Evolutionary conservation across 2,888 invertebrate species (phyloP).

Genomic region (Sminthurides aquaticus): DNA sequence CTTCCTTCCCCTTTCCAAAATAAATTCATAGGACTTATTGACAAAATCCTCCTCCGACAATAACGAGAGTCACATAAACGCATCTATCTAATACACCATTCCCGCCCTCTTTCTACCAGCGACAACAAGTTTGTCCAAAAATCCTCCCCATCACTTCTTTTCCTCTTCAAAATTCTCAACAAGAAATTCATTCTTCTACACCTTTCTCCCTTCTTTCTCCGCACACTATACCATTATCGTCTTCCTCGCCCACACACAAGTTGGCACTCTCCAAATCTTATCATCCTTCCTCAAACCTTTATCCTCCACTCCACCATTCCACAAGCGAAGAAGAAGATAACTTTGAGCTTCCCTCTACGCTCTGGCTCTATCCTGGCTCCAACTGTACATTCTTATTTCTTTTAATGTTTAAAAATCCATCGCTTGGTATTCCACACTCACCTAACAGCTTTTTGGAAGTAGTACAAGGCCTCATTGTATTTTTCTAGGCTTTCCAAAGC

Average conservation of each 20-base stretch:
- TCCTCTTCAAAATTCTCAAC: background rate
- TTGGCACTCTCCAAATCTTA: background rate
- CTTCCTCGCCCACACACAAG: background rate
- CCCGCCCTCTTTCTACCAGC: background rate
- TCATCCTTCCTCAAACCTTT: background rate
- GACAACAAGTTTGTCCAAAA: background rate
- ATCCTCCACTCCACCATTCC: background rate
- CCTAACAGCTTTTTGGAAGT: slow-evolving; percentile 83
- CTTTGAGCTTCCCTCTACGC: no score
- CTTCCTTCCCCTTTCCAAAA: no score
- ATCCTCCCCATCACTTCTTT: background rate
- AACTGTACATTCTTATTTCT: no score
- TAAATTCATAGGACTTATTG: background rate
- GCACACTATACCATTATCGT: background rate
- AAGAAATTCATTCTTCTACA: background rate
- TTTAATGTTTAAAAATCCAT: background rate
- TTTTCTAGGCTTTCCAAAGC: slow-evolving; percentile 72
- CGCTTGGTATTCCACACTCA: slow-evolving; percentile 41
- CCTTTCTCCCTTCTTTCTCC: background rate
- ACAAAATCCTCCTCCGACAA: background rate
- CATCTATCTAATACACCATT: background rate
- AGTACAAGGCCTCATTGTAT: slow-evolving; percentile 70
- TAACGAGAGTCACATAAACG: background rate
- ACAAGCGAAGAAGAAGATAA: background rate
- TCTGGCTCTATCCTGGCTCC: no score